Base-by-base conservation (phyloP, 2,888 invertebrate genomes). In the Tenthredo livida region DNA sequence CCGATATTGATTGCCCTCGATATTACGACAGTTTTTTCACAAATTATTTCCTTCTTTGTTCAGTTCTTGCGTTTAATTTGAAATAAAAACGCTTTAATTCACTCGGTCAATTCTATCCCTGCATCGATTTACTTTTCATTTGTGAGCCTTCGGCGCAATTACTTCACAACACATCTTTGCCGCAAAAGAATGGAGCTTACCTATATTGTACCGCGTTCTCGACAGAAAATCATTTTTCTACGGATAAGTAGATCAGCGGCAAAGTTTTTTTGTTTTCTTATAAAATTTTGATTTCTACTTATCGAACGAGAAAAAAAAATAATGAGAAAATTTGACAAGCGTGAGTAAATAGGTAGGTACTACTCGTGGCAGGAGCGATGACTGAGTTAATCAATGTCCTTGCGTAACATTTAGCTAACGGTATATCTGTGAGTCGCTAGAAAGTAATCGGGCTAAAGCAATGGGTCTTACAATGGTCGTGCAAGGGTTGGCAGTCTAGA, bases 401-500 rank as follows among this genome's bases (percentile, higher is more conserved):
- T 83, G 43, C 83, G 47, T 33, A 83, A 83, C 47, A 50, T 67
- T 67, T 43, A 29, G 21, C 29, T 29, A 80, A 40, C 80, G 80
- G 80, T 65, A 37, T 58, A 37, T 58, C 54, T 54, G 25, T 83
- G 2, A 40, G n/a, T 50, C 29, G n/a, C 47, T 67, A 83, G 83
- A 83, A 70, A 83, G 83, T 70, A n/a, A 61, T 61, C 65, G n/a
- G 37, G 10, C 61, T 65, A 25, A 17, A 80, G 58, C 40, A 80
- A 61, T 80, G 80, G 80, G 37, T 33, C 61, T 43, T n/a, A n/a
- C n/a, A 70, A 67, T 29, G 40, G 1, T 29, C 43, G 65, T 80
- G 80, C 47, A 83, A 83, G 83, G 83, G 83, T 83, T 83, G 83
- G 47, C 25, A 15, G 67, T 43, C 61, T 58, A 54, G 43, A 73